Conservation (phyloP, 2,888 invertebrate genomes). For the Synergus umbraculus region DNA sequence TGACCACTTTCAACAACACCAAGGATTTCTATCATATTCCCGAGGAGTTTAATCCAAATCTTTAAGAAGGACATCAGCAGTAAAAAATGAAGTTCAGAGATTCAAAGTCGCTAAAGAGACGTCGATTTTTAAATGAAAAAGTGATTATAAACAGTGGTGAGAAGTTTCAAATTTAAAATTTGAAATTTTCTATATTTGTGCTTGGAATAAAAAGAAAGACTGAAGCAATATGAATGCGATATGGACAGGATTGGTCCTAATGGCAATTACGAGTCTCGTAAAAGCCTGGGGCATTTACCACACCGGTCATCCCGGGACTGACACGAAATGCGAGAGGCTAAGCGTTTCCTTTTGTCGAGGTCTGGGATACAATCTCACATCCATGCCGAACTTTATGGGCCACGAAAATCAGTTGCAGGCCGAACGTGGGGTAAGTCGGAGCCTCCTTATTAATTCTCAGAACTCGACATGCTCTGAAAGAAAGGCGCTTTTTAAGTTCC, state of each 20-base stretch:
- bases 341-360: conserved; percentile 88
- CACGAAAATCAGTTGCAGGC: conserved; percentile 90
- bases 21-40: too few relatives aligned
- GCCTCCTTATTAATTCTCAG: conserved; percentile 36
- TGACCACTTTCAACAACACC: too few relatives aligned
- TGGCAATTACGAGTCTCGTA: conserved; percentile 52
- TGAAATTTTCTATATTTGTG: neutral
- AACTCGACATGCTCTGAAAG: conserved; percentile 38
- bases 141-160: neutral
- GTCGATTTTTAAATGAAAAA: neutral
- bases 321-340: conserved; percentile 87
- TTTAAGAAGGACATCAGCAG: too few relatives aligned
- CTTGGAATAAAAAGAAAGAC: neutral
- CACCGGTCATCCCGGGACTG: conserved; percentile 75
- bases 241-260: conserved; percentile 70
- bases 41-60: too few relatives aligned
- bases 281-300: conserved; percentile 76
- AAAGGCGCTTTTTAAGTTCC: conserved; percentile 37
- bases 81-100: neutral
- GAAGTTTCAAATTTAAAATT: neutral
- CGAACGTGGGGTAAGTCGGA: conserved; percentile 84
- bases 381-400: conserved; percentile 91
- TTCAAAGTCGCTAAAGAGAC: neutral
- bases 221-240: conserved; percentile 49
- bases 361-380: conserved; percentile 91